Conservation (phyloP, 2,113 vertebrate genomes). For the Crotalus viridis region DNA sequence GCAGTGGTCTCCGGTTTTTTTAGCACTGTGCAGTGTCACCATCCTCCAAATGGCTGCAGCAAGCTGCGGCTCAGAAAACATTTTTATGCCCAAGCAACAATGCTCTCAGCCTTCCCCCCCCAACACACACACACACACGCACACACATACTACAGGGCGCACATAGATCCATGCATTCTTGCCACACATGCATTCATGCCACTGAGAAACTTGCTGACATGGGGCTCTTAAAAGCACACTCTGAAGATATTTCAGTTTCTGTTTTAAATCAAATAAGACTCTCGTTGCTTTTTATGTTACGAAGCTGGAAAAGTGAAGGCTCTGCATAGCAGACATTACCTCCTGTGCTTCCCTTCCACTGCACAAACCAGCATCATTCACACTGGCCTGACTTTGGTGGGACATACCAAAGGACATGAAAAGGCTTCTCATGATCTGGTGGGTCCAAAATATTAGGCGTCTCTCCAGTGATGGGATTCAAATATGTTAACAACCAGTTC, state of each 20-base stretch:
- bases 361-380: neutral
- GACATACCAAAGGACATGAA: neutral
- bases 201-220: conserved; percentile 28
- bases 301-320: neutral
- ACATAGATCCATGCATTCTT: neutral
- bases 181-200: neutral
- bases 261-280: conserved; percentile 22
- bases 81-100: conserved; percentile 22
- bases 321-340: neutral
- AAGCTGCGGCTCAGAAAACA: conserved; percentile 1
- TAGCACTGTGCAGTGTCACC: conserved; percentile 35
- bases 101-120: neutral
- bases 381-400: neutral
- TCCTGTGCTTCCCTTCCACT: neutral
- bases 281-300: conserved; percentile 1
- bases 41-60: conserved; percentile 61
- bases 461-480: neutral
- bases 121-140: too few relatives aligned
- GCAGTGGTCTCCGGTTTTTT: conserved; percentile 28
- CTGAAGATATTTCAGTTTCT: conserved; percentile 18
- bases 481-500: too few relatives aligned
- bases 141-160: neutral
- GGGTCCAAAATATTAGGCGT: neutral
- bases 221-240: conserved; percentile 14
- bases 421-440: neutral